A percentile compares a stretch with the other conserved stretches of the same genome.
Conservation (phyloP, 23 tunicate genomes). For the Phallusia fumigata region DNA sequence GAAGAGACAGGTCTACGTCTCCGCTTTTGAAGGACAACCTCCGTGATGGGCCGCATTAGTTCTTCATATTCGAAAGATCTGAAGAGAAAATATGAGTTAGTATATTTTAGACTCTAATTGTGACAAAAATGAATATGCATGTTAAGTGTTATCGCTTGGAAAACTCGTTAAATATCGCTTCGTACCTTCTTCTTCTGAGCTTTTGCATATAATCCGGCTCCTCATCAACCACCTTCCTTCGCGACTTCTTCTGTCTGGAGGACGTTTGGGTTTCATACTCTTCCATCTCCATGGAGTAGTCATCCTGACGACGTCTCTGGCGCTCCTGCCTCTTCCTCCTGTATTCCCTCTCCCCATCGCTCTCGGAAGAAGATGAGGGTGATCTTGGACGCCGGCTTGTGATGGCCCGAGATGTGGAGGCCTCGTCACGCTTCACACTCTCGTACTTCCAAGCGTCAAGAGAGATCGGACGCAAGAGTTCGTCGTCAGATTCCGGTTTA, state of each 20-base stretch:
- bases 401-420: background rate
- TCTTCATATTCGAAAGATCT: slow-evolving; percentile 94
- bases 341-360: slow-evolving; percentile 51
- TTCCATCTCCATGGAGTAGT: slow-evolving; percentile 40
- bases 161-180: too few relatives aligned
- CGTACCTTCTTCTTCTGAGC: slow-evolving; percentile 54
- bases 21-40: slow-evolving; percentile 49
- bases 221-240: slow-evolving; percentile 36
- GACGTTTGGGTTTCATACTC: slow-evolving; percentile 25
- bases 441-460: slow-evolving; percentile 90
- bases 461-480: slow-evolving; percentile 65
- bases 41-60: slow-evolving; percentile 77
- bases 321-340: slow-evolving; percentile 43
- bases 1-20: slow-evolving; percentile 50
- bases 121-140: background rate
- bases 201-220: slow-evolving; percentile 59
- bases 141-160: background rate
- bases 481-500: slow-evolving; percentile 88
- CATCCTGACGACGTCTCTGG: slow-evolving; percentile 33
- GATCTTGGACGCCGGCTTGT: slow-evolving; percentile 22
- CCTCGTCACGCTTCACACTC: slow-evolving; percentile 17
- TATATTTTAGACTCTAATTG: too few relatives aligned
- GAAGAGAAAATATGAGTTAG: background rate
- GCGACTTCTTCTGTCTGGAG: slow-evolving; percentile 22
- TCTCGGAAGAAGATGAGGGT: slow-evolving; percentile 36